phyloP scores from a whole-genome alignment of 2,113 vertebrate genomes.

The Mastomys coucha region DNA sequence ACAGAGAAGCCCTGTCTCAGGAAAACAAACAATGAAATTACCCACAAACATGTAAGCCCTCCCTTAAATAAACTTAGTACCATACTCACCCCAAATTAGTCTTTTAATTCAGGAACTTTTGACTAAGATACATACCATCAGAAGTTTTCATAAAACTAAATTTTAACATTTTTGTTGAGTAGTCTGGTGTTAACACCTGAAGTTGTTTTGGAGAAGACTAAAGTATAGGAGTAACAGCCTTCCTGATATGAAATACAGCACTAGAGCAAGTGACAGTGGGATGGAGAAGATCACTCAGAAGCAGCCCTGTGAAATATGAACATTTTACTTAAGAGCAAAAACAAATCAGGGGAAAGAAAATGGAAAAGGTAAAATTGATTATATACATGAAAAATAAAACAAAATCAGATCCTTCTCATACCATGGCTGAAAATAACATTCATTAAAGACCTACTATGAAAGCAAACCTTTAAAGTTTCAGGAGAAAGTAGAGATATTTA shows the following conservation, averaged over 20 bases:
- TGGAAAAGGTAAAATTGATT: constrained; percentile 47
- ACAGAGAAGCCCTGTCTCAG: background rate
- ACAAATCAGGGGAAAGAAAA: background rate
- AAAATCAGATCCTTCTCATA: constrained; percentile 25
- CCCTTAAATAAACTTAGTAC: constrained; percentile 30
- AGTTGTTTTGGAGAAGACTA: constrained; percentile 43
- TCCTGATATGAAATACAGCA: background rate
- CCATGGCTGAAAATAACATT: constrained; percentile 36
- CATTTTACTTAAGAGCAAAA: background rate
- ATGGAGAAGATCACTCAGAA: constrained; percentile 15
- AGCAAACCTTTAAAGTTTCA: constrained; percentile 60
- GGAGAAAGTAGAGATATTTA: constrained; percentile 26
- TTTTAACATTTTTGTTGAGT: constrained; percentile 52
- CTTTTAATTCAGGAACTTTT: constrained; percentile 41
- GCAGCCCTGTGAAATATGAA: background rate
- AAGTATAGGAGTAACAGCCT: background rate
- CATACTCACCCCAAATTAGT: background rate
- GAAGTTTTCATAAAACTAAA: background rate
- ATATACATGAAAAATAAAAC: background rate
- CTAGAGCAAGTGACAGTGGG: background rate
- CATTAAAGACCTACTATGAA: constrained; percentile 35
- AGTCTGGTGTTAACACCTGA: constrained; percentile 28
- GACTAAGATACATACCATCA: constrained; percentile 46
- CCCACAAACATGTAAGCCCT: constrained; percentile 32
- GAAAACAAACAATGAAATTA: background rate